Base-by-base conservation (phyloP, 2,888 invertebrate species). In the Eulithis testata region DNA sequence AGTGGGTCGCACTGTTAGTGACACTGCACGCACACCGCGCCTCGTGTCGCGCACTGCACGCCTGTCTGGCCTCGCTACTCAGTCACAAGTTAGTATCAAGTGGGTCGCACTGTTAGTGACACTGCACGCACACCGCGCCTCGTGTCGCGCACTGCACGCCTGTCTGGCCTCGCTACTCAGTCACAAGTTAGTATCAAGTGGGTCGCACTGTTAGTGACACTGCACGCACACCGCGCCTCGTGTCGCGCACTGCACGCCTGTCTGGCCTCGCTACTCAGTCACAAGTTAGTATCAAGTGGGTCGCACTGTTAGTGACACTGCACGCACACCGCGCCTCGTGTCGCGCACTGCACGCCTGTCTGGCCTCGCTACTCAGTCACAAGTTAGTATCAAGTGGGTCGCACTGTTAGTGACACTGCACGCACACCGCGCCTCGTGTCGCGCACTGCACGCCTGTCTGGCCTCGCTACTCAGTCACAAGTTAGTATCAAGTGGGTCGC, bases 321-420 rank as follows among this genome's bases (percentile, higher is more conserved):
- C 93, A 99, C 57, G 96, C 97, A 8, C 99, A 99, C 91, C 95
- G 98, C 80, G 97, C 97, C 0, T 97, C 97, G 76, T 99, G 98
- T 98, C 93, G 95, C 47, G 97, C 98, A 4, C 90, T 98, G 64
- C 94, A 96, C 79, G 93, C 93, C 75, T 95, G 96, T 71, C 94
- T 96, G 55, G 92, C 93, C 21, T 91, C 94, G 67, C 90, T 96
- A 67, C 88, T 96, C 83, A 89, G 58, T 92, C 85, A 2, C 60
- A 78, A 40, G 81, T 84, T 83, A 86, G 54, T 52, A 52, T n/a
- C 21, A 21, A n/a, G n/a, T n/a, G n/a, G n/a, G n/a, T n/a, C n/a
- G n/a, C n/a, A n/a, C n/a, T n/a, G n/a, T n/a, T n/a, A 72, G 94
- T 98, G 73, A 97, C 98, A 0, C 91, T 98, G 69, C 93, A 99